Evolutionary conservation across 2,797 vertebrate genomes (phyloP).

Genomic region (Arrhamphus sclerolepis): DNA sequence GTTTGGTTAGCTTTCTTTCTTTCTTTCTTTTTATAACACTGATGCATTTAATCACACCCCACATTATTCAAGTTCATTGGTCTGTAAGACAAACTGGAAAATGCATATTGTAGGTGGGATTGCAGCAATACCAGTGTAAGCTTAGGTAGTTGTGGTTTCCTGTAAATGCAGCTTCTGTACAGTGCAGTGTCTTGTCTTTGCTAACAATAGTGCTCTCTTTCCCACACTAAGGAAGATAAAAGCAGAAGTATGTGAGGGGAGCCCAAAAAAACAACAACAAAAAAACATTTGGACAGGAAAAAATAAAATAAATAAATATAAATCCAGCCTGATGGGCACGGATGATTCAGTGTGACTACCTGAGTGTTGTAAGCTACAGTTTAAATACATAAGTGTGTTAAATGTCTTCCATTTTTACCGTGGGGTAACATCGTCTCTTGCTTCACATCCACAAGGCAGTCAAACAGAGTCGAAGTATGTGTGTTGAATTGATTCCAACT

Average conservation of each 20-base stretch:
- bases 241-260: constrained; percentile 52
- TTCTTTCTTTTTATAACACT: not conserved
- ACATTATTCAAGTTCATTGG: not conserved
- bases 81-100: constrained; percentile 27
- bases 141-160: constrained; percentile 50
- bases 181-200: constrained; percentile 4
- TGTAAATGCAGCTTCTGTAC: constrained; percentile 27
- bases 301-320: constrained; percentile 7
- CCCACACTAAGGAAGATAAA: constrained; percentile 49
- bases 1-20: not conserved
- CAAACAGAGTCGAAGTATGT: constrained; percentile 18
- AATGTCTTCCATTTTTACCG: constrained; percentile 36
- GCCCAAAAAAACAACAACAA: constrained; percentile 41
- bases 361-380: constrained; percentile 9
- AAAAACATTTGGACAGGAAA: constrained; percentile 27
- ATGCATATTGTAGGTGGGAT: constrained; percentile 18
- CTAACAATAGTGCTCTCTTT: not conserved
- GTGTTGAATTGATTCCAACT: no score
- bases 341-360: constrained; percentile 29
- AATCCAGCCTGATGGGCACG: constrained; percentile 1
- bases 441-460: constrained; percentile 11
- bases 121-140: constrained; percentile 5
- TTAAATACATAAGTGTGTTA: not conserved
- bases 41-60: not conserved
- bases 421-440: constrained; percentile 31